A percentile compares a stretch with the other conserved stretches of the same genome.
These are phyloP conservation scores for Chondrilla cf. caribensis DNA, from an alignment of 37 sponge, comb jelly and placozoan species.

Conservation along the genomic window DNA sequence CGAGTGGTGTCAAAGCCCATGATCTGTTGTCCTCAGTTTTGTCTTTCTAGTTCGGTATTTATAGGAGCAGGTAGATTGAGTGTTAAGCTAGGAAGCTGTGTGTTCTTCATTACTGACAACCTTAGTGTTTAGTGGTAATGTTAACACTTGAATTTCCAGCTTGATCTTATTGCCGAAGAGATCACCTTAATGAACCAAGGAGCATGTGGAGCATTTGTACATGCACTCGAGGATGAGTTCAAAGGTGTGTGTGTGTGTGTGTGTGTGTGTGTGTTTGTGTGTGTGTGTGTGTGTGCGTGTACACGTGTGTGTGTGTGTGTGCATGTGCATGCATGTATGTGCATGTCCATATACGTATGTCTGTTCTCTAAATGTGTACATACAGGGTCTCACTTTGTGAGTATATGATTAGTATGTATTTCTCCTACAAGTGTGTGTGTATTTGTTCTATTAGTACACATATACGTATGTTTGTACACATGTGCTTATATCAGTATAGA, in stretches of 20 bases:
- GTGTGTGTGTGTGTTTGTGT: neutral
- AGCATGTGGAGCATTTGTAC: slow-evolving; percentile 94
- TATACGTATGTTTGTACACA: neutral
- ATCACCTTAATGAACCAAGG: slow-evolving; percentile 67
- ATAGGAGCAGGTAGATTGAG: no score
- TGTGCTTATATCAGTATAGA: no score
- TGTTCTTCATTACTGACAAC: no score
- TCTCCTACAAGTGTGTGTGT: no score
- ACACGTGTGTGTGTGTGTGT: slow-evolving; percentile 32
- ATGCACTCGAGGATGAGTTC: slow-evolving; percentile 91
- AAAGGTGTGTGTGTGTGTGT: slow-evolving; percentile 39
- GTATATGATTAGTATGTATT: no score
- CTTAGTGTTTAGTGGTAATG: no score
- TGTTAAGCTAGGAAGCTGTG: no score
- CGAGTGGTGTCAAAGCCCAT: no score
- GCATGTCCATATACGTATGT: neutral
- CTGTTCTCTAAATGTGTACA: neutral
- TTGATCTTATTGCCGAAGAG: slow-evolving; percentile 60
- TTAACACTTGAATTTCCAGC: slow-evolving; percentile 9
- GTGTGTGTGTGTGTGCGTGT: neutral
- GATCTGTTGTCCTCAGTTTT: no score
- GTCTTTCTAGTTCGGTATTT: no score
- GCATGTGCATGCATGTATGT: neutral
- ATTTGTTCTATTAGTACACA: no score
- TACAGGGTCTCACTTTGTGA: no score